Base-by-base conservation (phyloP, 2,797 vertebrate genomes). In the Urosaurus nigricauda region DNA sequence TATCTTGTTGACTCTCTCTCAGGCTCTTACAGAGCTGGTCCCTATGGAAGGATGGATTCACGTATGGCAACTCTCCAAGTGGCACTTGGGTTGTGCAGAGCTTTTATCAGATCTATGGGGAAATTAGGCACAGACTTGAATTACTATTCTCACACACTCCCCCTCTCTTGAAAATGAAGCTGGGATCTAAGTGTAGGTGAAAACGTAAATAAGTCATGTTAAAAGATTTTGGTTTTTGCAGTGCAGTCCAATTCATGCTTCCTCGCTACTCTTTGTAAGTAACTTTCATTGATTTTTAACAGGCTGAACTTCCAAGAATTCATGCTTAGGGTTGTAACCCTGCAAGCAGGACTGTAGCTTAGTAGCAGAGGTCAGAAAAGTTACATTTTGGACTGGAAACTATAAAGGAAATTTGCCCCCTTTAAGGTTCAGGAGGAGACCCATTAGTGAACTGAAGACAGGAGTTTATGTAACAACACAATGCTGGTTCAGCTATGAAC, bases 61-160 rank as follows among this genome's bases (percentile, higher is more conserved):
- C 24, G 35, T 63, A 40, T 71, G 82, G 75, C 74, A 35, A 43
- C 47, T 35, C 3, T 70, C 53, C 56, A 81, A 85, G 63, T 26
- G 26, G 5, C 37, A 17, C 24, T 58, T 84, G 0, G 21, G 26
- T 19, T 73, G 5, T 51, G n/a, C 9, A 6, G 43, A 82, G 70
- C n/a, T 89, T 85, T 89, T 56, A 74, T 53, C 43, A 53, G 17
- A 81, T 58, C 83, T 53, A 16, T 74, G 56, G 58, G 68, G 43
- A 81, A 60, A 73, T 40, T 86, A 81, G 58, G 43, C 51, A 51
- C 73, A 37, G 17, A 16, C 26, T 47, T 75, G 58, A 89, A 86
- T 89, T 85, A 82, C 65, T 89, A 11, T 21, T 16, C 5, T 21
- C 8, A 14, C 58, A 29, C 9, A 24, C 53, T 47, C 58, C 32